Evolutionary conservation across 2,888 invertebrate genomes (phyloP), one percentile per base, ranked within the genome.

Genomic region (Lathronympha strigana): DNA sequence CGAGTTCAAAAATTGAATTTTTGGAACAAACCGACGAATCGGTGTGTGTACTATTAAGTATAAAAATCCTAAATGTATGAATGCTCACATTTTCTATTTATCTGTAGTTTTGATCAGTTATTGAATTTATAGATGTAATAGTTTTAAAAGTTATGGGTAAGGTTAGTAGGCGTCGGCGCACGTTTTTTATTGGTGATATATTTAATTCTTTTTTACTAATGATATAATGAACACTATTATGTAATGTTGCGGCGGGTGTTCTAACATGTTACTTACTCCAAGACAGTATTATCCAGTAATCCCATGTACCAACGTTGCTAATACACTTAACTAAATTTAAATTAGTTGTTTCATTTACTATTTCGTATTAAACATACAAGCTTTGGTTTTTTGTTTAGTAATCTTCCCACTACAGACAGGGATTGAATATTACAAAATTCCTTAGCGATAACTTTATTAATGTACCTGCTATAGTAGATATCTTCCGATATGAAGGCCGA

Each of bases 281-380:
- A 82, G 76, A 81, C 92, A 92, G 91, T 92, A 92, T 92, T 92
- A 91, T 81, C 84, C 90, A 88, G 86, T 91, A 90, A 91, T 89
- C 86, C 90, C 84, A 88, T 91, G 92, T 92, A 92, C 92, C 91
- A 90, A 91, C 86, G 90, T 92, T 91, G 91, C 91, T 92, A 91
- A 90, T 91, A 92, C 90, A 92, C 91, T 89, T 88, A 90, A 85
- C 84, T 90, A 90, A 89, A 91, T 91, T 91, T 87, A 90, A 89
- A 87, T 88, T 86, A 77, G 68, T 73, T 45, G 43, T 68, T 66
- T 31, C 69, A 61, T 77, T 68, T n/a, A 33, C 8, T 15, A 28
- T 8, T n/a, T n/a, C n/a, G n/a, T n/a, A n/a, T n/a, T n/a, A n/a
- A n/a, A n/a, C n/a, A n/a, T n/a, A n/a, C n/a, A n/a, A n/a, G n/a